Evolutionary conservation across 2,888 invertebrate genomes (phyloP).

Genomic region (Lordiphosa fenestrarum): DNA sequence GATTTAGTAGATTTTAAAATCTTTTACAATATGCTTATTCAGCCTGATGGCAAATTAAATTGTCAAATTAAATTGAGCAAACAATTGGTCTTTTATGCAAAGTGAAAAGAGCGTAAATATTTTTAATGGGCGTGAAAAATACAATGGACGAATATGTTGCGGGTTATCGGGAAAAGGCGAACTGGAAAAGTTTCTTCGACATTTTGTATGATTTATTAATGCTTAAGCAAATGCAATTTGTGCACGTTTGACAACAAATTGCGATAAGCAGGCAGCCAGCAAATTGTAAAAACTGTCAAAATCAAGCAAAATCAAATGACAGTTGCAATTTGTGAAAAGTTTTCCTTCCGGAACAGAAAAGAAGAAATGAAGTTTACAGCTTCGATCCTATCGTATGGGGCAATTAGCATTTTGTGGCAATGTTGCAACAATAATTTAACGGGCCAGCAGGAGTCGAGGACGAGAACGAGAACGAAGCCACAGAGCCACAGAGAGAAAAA

Average conservation of each 20-base stretch:
- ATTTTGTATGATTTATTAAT: conserved; percentile 53
- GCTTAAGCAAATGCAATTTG: conserved; percentile 44
- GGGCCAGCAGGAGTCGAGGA: conserved; percentile 33
- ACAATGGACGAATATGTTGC: conserved; percentile 2
- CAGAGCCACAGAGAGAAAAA: conserved; percentile 30
- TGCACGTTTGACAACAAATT: conserved; percentile 68
- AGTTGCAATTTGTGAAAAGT: conserved; percentile 66
- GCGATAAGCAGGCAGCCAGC: conserved; percentile 52
- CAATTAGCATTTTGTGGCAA: conserved; percentile 76
- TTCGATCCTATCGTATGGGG: conserved; percentile 68
- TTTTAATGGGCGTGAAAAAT: conserved; percentile 51
- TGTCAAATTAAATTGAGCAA: conserved; percentile 43
- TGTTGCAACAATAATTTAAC: conserved; percentile 73
- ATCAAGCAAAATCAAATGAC: conserved; percentile 63
- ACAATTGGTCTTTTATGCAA: conserved; percentile 20
- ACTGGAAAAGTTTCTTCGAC: conserved; percentile 17
- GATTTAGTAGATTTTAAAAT: neutral
- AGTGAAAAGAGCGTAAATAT: conserved; percentile 31
- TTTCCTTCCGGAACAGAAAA: conserved; percentile 17
- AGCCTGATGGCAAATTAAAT: conserved; percentile 18
- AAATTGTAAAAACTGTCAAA: conserved; percentile 35
- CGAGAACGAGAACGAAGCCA: conserved; percentile 25
- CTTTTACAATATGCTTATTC: conserved; percentile 9
- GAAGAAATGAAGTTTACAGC: conserved; percentile 21
- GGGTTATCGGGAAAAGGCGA: neutral